Conservation (phyloP, 2,888 invertebrate genomes). For the Scaptomyza flava region DNA sequence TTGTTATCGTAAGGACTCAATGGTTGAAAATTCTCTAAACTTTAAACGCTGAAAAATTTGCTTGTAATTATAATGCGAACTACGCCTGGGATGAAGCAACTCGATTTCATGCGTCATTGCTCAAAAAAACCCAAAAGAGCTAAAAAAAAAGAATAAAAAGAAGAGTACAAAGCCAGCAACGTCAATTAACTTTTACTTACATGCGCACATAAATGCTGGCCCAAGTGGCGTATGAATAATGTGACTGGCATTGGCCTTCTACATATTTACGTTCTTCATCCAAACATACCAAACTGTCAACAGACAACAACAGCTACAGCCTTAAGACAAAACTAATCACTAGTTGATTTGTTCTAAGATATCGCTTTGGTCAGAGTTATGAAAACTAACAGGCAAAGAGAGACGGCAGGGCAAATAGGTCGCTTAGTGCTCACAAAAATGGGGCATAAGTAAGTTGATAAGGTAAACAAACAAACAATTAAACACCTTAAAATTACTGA, state of each 20-base stretch:
- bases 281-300: not conserved
- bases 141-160: no score
- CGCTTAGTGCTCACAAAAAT: constrained; percentile 2
- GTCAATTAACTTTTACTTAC: not conserved
- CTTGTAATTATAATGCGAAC: constrained; percentile 38
- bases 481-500: constrained; percentile 4
- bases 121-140: not conserved
- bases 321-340: constrained; percentile 6
- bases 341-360: constrained; percentile 3
- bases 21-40: constrained; percentile 45
- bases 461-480: constrained; percentile 9
- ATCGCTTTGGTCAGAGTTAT: no score
- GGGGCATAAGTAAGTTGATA: constrained; percentile 9
- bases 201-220: no score
- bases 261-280: not conserved
- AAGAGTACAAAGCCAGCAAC: not conserved
- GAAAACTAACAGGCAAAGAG: no score
- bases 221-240: constrained; percentile 16
- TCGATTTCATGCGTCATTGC: constrained; percentile 22
- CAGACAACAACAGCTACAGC: constrained; percentile 1
- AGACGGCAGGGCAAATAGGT: constrained; percentile 8
- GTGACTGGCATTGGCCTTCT: constrained; percentile 1
- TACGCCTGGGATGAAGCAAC: constrained; percentile 1
- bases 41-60: constrained; percentile 59
- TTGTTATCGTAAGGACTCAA: constrained; percentile 7